A percentile compares a stretch with the other conserved stretches of the same genome.
Evolutionary conservation across 2,113 vertebrate genomes (phyloP).

Genomic region (Takifugu flavidus): DNA sequence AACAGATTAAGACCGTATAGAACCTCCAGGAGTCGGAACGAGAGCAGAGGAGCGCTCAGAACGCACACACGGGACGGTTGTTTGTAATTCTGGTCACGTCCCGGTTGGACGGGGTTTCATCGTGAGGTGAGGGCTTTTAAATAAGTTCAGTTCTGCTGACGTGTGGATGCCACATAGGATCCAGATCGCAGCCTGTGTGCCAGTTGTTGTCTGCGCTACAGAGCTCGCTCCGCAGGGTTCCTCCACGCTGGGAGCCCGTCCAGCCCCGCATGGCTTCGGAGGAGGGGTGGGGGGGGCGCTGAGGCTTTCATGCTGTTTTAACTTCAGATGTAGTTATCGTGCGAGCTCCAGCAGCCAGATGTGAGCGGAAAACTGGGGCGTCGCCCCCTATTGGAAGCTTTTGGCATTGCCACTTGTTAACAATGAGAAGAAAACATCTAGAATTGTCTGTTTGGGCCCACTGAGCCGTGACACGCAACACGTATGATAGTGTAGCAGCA

Average conservation of each 20-base stretch:
- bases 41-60: not conserved
- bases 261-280: slow-evolving; percentile 24
- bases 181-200: slow-evolving; percentile 29
- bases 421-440: not conserved
- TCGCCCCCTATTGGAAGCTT: slow-evolving; percentile 28
- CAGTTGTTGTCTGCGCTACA: slow-evolving; percentile 42
- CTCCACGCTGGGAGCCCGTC: slow-evolving; percentile 17
- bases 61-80: not conserved
- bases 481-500: too few species aligned
- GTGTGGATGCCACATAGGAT: slow-evolving; percentile 30
- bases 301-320: slow-evolving; percentile 36
- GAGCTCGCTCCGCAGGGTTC: slow-evolving; percentile 35
- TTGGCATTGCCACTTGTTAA: not conserved
- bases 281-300: slow-evolving; percentile 29
- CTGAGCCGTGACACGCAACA: too few species aligned
- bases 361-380: slow-evolving; percentile 9
- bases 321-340: slow-evolving; percentile 42
- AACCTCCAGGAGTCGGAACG: not conserved
- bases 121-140: slow-evolving; percentile 31
- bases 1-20: too few species aligned
- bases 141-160: slow-evolving; percentile 24
- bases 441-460: too few species aligned
- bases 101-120: slow-evolving; percentile 13
- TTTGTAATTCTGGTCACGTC: slow-evolving; percentile 9
- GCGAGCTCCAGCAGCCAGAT: slow-evolving; percentile 14